Conservation (phyloP, 1,140 invertebrate species). For the Pogonus chalceus region DNA sequence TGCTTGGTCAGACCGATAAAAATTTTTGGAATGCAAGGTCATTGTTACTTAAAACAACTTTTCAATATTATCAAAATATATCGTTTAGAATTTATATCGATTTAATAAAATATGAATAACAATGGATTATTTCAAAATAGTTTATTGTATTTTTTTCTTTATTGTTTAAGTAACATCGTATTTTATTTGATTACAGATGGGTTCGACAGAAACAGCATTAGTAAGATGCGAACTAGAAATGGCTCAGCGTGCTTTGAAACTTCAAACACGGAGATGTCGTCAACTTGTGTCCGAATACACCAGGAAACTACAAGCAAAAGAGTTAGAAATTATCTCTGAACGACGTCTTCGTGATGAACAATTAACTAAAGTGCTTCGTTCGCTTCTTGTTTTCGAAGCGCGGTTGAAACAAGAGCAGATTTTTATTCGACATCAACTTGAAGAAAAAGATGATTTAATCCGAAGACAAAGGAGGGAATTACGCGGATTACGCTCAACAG, state of each 20-base stretch:
- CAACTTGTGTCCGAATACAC: conserved; percentile 48
- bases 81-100: no score
- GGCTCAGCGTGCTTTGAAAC: conserved; percentile 50
- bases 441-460: conserved; percentile 60
- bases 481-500: conserved; percentile 37
- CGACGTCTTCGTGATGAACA: conserved; percentile 52
- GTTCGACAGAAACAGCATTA: conserved; percentile 39
- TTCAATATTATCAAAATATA: no score
- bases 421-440: conserved; percentile 53
- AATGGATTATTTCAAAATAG: no score
- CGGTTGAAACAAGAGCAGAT: conserved; percentile 64
- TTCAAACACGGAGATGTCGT: conserved; percentile 48
- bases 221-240: conserved; percentile 45
- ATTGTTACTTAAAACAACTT: no score
- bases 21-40: no score
- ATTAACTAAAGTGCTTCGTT: conserved; percentile 53
- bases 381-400: conserved; percentile 57
- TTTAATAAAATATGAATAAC: no score
- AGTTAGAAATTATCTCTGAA: conserved; percentile 47
- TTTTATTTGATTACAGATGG: conserved; percentile 46
- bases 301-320: conserved; percentile 48
- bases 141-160: background rate
- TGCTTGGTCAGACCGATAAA: no score
- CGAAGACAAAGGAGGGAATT: conserved; percentile 59
- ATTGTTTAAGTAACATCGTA: no score